Evolutionary conservation across 2,888 invertebrate species (phyloP), one percentile per base, ranked within the genome.

Genomic region (Xanthia icteritia): DNA sequence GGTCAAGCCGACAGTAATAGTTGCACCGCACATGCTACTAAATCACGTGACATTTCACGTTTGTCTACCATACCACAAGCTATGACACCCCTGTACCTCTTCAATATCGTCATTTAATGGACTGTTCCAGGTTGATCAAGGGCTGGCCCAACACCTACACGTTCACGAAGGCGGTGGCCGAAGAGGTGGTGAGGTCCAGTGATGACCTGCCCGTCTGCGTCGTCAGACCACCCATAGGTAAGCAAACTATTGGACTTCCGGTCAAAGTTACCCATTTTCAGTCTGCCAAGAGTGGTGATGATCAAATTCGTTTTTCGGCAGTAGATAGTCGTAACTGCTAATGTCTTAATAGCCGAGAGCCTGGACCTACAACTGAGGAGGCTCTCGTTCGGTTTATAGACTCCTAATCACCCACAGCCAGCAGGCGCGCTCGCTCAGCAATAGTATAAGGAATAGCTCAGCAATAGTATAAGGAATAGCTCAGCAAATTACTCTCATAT

Each of bases 91-190:
- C 20, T 23, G 5, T 63, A 27, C 11, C 65, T 65, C 23, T 65
- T 45, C 17, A 0, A 68, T 48, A 66, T 48, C 23, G 36, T 36
- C 17, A 5, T 36, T 23, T n/a, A 23, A 70, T 56, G 51, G 17
- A 17, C 1, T 45, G 13, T 42, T 66, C 9, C 48, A 86, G 86
- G 11, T 66, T 86, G 48, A 76, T 71, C 4, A 68, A 68, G 31
- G 81, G 73, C 5, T 89, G 87, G 89, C 86, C 87, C 0, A 89
- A 89, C 36, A 89, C 89, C 0, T 89, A 89, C 42, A 82, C 86
- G 0, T 89, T 88, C 63, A 85, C 89, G 31, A 89, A 89, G 63
- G 86, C 89, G 0, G 27, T 89, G 6, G 86, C 86, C 2, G 89
- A 89, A 71, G 88, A 89, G 31, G 63, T 80, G 27, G 81, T 89